Conservation (phyloP, 1,140 invertebrate species). For the Hyphantria cunea region DNA sequence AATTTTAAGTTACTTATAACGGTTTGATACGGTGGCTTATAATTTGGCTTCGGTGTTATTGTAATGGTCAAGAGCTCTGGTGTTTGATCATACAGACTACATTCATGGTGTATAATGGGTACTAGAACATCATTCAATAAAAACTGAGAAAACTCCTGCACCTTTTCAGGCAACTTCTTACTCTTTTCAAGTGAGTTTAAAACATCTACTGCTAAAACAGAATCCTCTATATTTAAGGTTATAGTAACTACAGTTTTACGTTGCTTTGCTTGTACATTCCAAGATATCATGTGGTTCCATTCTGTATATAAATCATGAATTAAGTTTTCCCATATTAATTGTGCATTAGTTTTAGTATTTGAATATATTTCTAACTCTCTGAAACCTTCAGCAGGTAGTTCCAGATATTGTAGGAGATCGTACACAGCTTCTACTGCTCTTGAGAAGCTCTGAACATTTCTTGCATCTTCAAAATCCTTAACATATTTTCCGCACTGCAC, state of each 20-base stretch:
- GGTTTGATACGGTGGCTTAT: constrained; percentile 80
- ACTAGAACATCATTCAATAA: constrained; percentile 81
- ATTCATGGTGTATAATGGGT: constrained; percentile 82
- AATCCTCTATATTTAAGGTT: constrained; percentile 62
- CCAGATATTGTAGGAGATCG: constrained; percentile 75
- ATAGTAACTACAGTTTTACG: constrained; percentile 58
- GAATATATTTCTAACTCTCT: constrained; percentile 79
- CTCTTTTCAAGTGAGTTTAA: constrained; percentile 77
- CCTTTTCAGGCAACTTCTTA: constrained; percentile 73
- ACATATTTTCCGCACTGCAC: constrained; percentile 80
- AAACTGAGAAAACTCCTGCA: constrained; percentile 79
- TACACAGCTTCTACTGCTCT: constrained; percentile 79
- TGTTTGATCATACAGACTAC: constrained; percentile 72
- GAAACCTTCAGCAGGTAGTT: constrained; percentile 76
- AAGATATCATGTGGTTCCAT: constrained; percentile 77
- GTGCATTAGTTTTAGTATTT: constrained; percentile 66
- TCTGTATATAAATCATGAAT: constrained; percentile 69
- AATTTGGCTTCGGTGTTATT: constrained; percentile 67
- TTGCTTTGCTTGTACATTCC: constrained; percentile 39
- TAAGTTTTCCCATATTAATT: constrained; percentile 68
- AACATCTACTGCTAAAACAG: constrained; percentile 62
- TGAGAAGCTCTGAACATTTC: constrained; percentile 67
- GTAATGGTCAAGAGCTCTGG: constrained; percentile 74
- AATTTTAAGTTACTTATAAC: constrained; percentile 84
- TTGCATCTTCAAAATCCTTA: constrained; percentile 74